A percentile compares a stretch with the other conserved stretches of the same genome.
phyloP scores from a whole-genome alignment of 2,113 vertebrate species.

The Nothocercus nigrocapillus region DNA sequence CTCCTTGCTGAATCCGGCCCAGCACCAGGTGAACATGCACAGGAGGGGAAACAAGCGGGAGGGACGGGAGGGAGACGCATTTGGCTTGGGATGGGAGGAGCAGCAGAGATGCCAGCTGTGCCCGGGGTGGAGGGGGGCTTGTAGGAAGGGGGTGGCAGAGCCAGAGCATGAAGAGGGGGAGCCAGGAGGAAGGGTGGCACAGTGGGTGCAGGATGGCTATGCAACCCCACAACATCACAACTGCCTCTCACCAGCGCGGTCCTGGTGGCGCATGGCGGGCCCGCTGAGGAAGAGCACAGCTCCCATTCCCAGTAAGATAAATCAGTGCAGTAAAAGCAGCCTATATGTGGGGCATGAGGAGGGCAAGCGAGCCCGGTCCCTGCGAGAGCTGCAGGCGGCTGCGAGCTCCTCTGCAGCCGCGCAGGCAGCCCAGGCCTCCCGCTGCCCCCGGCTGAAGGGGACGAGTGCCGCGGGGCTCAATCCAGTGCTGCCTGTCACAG shows the following conservation, averaged over 20 bases:
- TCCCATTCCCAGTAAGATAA: not conserved
- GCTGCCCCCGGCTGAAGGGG: fast-evolving
- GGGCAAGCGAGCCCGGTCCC: too few species aligned
- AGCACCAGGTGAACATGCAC: not conserved
- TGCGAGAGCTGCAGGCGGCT: too few species aligned
- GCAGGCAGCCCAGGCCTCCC: not conserved
- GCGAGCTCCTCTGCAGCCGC: fast-evolving
- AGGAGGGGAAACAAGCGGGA: not conserved
- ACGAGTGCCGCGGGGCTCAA: not conserved
- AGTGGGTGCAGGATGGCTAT: not conserved
- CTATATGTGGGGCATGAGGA: not conserved
- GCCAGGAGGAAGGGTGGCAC: not conserved
- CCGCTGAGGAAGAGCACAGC: not conserved
- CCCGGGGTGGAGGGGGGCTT: fast-evolving
- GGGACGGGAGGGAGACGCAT: not conserved
- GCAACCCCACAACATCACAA: not conserved
- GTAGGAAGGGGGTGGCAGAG: not conserved
- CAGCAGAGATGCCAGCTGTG: not conserved
- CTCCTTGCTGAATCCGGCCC: constrained; percentile 14
- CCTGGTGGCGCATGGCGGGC: not conserved
- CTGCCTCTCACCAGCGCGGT: not conserved
- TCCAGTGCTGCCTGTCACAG: not conserved
- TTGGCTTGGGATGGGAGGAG: not conserved
- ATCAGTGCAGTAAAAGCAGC: not conserved
- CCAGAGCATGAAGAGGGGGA: not conserved